Evolutionary conservation across 2,797 vertebrate species (phyloP).

Genomic region (Chanos chanos): DNA sequence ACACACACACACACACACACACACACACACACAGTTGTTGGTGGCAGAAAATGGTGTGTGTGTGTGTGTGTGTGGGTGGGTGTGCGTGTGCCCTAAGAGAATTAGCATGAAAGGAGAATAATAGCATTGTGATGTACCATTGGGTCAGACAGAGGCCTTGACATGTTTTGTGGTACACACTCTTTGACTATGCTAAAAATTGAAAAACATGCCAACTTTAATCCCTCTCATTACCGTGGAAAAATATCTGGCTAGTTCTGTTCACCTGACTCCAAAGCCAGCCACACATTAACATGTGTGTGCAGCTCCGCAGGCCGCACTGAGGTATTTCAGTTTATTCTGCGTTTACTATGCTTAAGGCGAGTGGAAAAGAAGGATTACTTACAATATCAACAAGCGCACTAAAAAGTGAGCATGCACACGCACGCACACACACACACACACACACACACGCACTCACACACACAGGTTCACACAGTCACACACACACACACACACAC

Average conservation of each 20-base stretch:
- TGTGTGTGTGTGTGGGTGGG: conserved; percentile 11
- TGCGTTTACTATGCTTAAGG: conserved; percentile 21
- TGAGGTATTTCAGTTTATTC: conserved; percentile 11
- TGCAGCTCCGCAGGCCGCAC: neutral
- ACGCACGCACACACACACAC: neutral
- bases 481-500: too few species aligned
- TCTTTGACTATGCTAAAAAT: too few species aligned
- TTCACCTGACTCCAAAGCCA: too few species aligned
- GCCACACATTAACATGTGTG: neutral
- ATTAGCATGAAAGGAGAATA: too few species aligned
- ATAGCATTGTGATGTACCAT: too few species aligned
- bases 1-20: neutral
- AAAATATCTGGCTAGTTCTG: too few species aligned
- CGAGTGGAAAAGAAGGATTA: conserved; percentile 37
- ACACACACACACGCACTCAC: neutral
- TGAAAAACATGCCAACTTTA: too few species aligned
- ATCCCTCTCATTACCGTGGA: too few species aligned
- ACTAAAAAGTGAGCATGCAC: conserved; percentile 15
- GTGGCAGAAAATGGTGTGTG: conserved; percentile 31
- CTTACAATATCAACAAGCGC: conserved; percentile 18
- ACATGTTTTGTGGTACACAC: too few species aligned
- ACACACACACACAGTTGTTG: conserved; percentile 4
- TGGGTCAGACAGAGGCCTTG: too few species aligned
- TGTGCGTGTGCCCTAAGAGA: conserved; percentile 16
- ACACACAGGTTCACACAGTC: too few species aligned